A percentile compares a stretch with the other conserved stretches of the same genome.
These are phyloP conservation scores for Crotalus viridis DNA, from an alignment of 2,113 vertebrate genomes.

Conservation along the genomic window DNA sequence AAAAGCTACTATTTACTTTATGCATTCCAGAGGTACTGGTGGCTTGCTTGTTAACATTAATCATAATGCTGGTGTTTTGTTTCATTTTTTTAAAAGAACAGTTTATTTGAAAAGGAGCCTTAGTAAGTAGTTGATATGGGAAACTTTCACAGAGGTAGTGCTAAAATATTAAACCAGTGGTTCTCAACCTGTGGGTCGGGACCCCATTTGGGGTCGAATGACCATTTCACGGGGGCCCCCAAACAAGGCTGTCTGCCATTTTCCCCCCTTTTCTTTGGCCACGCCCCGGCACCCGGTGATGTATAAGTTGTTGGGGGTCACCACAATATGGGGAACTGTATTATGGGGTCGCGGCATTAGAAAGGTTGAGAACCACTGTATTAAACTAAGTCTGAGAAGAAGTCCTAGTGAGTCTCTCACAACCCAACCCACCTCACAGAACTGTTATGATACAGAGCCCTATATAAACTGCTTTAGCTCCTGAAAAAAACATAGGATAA, in stretches of 20 bases:
- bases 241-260: too few species aligned
- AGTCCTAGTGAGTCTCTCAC: not conserved
- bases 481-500: not conserved
- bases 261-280: too few species aligned
- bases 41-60: constrained; percentile 73
- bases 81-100: constrained; percentile 59
- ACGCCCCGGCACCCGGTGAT: too few species aligned
- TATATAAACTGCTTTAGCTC: not conserved
- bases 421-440: not conserved
- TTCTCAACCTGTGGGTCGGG: too few species aligned
- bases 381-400: not conserved
- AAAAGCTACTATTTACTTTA: constrained; percentile 64
- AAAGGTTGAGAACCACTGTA: not conserved
- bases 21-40: constrained; percentile 73
- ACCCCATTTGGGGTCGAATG: too few species aligned
- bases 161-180: not conserved
- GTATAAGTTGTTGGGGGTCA: too few species aligned
- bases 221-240: too few species aligned
- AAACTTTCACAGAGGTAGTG: constrained; percentile 58
- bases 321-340: too few species aligned
- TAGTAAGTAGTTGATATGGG: constrained; percentile 61
- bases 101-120: constrained; percentile 52
- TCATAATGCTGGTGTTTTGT: constrained; percentile 69
- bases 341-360: too few species aligned
- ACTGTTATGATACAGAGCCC: not conserved